Percentiles rank a stretch among this genome's conserved stretches.
Conservation (phyloP, 2,888 invertebrate species). For the Operophtera brumata region DNA sequence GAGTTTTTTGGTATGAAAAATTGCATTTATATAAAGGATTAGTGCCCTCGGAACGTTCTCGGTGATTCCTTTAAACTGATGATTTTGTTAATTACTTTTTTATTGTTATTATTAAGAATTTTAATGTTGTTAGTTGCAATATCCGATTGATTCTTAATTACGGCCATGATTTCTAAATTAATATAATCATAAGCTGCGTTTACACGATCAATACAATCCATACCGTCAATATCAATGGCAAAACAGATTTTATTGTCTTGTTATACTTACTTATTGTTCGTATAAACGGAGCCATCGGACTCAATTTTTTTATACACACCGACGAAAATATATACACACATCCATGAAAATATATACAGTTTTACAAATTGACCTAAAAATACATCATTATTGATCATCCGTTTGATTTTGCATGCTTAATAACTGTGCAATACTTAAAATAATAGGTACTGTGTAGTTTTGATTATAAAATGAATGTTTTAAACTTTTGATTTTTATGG, state of each 20-base stretch:
- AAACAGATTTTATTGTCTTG: no score
- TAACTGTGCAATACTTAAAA: slow-evolving; percentile 67
- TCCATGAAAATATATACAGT: slow-evolving; percentile 25
- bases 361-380: slow-evolving; percentile 23
- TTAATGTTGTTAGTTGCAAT: slow-evolving; percentile 77
- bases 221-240: no score
- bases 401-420: slow-evolving; percentile 69
- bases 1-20: slow-evolving; percentile 67
- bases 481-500: slow-evolving; percentile 55
- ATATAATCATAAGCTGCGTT: slow-evolving; percentile 38
- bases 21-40: slow-evolving; percentile 71
- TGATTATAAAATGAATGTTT: slow-evolving; percentile 52
- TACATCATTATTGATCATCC: slow-evolving; percentile 40
- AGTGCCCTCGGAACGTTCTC: slow-evolving; percentile 70
- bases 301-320: slow-evolving; percentile 17
- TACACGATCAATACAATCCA: no score
- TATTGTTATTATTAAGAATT: slow-evolving; percentile 80
- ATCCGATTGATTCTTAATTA: slow-evolving; percentile 41
- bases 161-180: slow-evolving; percentile 40
- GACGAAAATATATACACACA: no score
- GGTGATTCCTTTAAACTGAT: slow-evolving; percentile 70
- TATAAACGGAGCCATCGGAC: no score
- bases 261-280: no score
- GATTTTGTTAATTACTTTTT: slow-evolving; percentile 76
- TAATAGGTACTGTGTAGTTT: slow-evolving; percentile 66